Conservation (phyloP, 2,888 invertebrate species). For the Meiosimyza platycephala region DNA sequence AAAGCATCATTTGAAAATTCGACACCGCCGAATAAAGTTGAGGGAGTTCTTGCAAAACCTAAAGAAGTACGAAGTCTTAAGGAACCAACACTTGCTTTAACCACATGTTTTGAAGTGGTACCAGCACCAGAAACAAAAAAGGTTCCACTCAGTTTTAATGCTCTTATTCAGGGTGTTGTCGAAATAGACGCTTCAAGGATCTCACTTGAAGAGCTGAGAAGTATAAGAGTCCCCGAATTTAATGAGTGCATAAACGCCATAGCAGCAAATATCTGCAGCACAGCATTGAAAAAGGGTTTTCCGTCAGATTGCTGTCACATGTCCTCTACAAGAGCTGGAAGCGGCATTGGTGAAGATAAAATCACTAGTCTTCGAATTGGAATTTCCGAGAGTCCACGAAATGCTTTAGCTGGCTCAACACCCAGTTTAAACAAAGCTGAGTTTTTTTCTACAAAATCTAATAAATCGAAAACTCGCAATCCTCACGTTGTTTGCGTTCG, state of each 20-base stretch:
- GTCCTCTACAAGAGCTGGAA: conserved; percentile 30
- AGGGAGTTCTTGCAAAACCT: conserved; percentile 2
- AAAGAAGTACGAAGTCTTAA: conserved; percentile 33
- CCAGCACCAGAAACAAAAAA: conserved; percentile 26
- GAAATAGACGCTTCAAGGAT: conserved; percentile 54
- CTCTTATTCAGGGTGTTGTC: conserved; percentile 54
- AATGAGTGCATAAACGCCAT: conserved; percentile 57
- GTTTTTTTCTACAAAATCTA: neutral
- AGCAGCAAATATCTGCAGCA: conserved; percentile 58
- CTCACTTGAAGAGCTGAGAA: conserved; percentile 41
- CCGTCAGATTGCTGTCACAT: conserved; percentile 40
- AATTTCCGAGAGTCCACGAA: neutral
- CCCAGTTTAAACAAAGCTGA: neutral
- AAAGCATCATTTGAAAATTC: conserved; percentile 10
- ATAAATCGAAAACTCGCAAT: conserved; percentile 2
- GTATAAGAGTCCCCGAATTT: conserved; percentile 48
- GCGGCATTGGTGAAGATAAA: conserved; percentile 7
- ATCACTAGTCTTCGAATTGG: neutral
- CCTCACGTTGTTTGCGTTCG: conserved; percentile 44
- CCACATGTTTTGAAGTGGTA: conserved; percentile 24
- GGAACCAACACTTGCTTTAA: conserved; percentile 33
- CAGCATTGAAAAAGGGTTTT: conserved; percentile 53
- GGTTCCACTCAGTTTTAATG: conserved; percentile 55
- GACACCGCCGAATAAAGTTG: neutral
- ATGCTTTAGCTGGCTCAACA: neutral